phyloP scores from a whole-genome alignment of 1,140 invertebrate species.

The Zaprionus davidi region DNA sequence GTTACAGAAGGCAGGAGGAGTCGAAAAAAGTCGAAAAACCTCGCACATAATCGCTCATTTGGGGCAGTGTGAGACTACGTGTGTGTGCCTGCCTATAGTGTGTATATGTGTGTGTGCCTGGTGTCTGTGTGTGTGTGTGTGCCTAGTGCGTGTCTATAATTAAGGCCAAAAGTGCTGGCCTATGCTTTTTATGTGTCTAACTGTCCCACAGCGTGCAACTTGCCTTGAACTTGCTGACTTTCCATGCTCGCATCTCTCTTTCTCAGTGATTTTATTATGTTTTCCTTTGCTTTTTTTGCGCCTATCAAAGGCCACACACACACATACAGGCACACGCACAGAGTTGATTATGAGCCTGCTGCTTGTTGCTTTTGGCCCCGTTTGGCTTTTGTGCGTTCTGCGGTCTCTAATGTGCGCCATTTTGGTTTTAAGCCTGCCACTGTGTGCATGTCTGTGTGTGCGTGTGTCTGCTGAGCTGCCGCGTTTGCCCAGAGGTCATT shows the following conservation, averaged over 20 bases:
- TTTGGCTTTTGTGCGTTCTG: conserved; percentile 56
- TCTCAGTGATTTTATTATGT: conserved; percentile 61
- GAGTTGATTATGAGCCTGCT: conserved; percentile 72
- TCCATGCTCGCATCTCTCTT: conserved; percentile 36
- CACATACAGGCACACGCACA: background rate
- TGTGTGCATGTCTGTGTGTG: conserved; percentile 25
- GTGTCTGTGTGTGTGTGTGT: conserved; percentile 11
- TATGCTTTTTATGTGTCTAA: conserved; percentile 64
- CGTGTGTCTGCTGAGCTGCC: conserved; percentile 21
- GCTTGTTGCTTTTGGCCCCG: conserved; percentile 55
- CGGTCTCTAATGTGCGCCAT: conserved; percentile 78
- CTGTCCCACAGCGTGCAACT: conserved; percentile 54
- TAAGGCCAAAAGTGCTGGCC: conserved; percentile 77
- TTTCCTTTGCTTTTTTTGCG: conserved; percentile 45
- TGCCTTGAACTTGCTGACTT: conserved; percentile 68
- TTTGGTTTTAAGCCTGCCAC: conserved; percentile 69
- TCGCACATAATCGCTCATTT: conserved; percentile 58
- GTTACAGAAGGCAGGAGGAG: conserved; percentile 40
- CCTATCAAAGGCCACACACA: conserved; percentile 7
- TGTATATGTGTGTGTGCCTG: conserved; percentile 26
- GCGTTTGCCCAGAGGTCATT: conserved; percentile 75
- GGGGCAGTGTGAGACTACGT: conserved; percentile 14
- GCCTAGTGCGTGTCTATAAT: conserved; percentile 73
- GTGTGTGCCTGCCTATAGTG: conserved; percentile 21
- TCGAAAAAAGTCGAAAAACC: conserved; percentile 14